Base-by-base conservation (phyloP, 2,797 vertebrate genomes). In the Neoniphon sammara region DNA sequence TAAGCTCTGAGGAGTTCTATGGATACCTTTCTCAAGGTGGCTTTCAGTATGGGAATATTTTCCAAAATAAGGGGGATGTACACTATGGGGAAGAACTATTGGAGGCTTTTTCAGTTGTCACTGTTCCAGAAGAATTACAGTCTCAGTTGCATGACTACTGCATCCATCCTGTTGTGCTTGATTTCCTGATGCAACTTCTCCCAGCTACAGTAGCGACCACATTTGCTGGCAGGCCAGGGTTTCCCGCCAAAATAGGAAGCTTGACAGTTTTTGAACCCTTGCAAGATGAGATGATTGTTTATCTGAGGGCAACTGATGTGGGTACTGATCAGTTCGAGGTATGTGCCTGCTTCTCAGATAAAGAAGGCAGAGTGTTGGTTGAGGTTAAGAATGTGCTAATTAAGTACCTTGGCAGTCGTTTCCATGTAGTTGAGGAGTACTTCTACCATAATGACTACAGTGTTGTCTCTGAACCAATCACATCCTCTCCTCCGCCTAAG, bases 111-210 rank as follows among this genome's bases (percentile, higher is more conserved):
- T 85, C 92, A 61, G 70, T 64, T 55, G 87, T 97, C 18, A 94
- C 77, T 46, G 92, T 96, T 71, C 91, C 92, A 65, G 79, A 94
- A 25, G 82, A 93, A 61, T 87, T 93, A 0, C 1, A 39, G 18
- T 62, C 77, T 69, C 91, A 96, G 64, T 88, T 97, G 79, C 85
- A 95, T 69, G 92, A 94, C 61, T 95, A 94, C 83, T 93, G 82
- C 66, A 91, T 97, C 73, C 96, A 97, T 62, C 96, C 96, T 30
- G 94, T 97, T 46, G 80, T 96, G 44, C 88, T 97, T 0, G 96
- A 97, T 81, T 95, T 93, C 65, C 86, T 96, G 21, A 89, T 97
- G 91, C 96, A 96, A 82, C 94, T 96, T 91, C 85, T 90, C 0
- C 86, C 88, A 60, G 86, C 93, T 49, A 78, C 94, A 57, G 88